Conservation (phyloP, 2,113 vertebrate genomes). For the Pangasianodon hypophthalmus region DNA sequence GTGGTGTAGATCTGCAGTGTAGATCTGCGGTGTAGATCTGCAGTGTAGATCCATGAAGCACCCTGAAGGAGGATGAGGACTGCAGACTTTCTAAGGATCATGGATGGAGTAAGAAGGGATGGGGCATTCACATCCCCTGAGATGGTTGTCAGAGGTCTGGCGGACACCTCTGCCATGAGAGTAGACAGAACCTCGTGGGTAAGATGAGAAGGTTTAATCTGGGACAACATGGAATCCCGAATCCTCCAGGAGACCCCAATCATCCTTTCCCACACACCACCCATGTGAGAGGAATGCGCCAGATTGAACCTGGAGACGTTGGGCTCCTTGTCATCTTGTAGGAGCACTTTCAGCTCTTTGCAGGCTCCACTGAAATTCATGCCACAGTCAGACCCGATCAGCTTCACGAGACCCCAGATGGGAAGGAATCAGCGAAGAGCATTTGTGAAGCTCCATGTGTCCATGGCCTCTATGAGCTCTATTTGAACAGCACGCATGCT, state of each 20-base stretch:
- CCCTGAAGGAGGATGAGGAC: neutral
- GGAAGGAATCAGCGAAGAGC: neutral
- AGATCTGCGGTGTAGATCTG: neutral
- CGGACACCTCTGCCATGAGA: neutral
- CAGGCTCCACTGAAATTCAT: conserved; percentile 47
- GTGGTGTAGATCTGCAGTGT: neutral
- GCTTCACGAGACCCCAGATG: conserved; percentile 22
- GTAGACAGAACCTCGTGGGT: conserved; percentile 40
- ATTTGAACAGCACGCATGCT: too few species aligned
- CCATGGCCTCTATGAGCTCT: conserved; percentile 9
- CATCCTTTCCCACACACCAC: neutral
- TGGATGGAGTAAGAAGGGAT: conserved; percentile 27
- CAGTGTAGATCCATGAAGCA: neutral
- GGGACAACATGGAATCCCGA: conserved; percentile 36
- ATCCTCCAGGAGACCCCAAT: conserved; percentile 41
- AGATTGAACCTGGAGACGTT: neutral
- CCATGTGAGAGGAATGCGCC: too few species aligned
- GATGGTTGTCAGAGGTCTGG: neutral
- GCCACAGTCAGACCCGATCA: conserved; percentile 41
- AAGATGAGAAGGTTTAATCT: conserved; percentile 22
- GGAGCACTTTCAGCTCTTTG: conserved; percentile 27
- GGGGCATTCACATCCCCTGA: neutral
- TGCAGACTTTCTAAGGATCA: conserved; percentile 34
- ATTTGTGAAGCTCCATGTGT: conserved; percentile 14
- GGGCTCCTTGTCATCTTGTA: neutral